phyloP scores from a whole-genome alignment of 2,888 invertebrate genomes.

The Chironomus riparius region DNA sequence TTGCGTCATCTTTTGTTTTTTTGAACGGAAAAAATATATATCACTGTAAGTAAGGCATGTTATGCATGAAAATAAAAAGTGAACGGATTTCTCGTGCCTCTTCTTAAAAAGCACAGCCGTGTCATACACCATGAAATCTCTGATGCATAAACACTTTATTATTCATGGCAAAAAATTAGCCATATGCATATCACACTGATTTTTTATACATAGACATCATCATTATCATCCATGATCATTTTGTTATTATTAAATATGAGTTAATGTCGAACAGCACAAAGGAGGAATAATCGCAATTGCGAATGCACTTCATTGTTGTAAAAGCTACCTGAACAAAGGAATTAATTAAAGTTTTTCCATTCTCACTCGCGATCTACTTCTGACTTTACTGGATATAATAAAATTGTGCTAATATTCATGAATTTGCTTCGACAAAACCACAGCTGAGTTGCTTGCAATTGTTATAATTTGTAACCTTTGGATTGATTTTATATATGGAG shows the following conservation, averaged over 20 bases:
- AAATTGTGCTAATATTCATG: too few relatives aligned
- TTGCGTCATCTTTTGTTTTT: background rate
- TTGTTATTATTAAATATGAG: background rate
- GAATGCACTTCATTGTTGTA: slow-evolving; percentile 3
- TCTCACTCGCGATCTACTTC: slow-evolving; percentile 5
- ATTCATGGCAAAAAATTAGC: slow-evolving; percentile 4
- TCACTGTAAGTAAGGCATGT: background rate
- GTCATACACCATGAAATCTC: background rate
- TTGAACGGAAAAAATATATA: background rate
- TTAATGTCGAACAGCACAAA: background rate
- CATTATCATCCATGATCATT: background rate
- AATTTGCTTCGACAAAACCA: too few relatives aligned
- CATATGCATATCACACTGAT: slow-evolving; percentile 15
- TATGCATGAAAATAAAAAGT: background rate
- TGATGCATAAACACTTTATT: slow-evolving; percentile 24
- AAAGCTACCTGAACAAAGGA: slow-evolving; percentile 26
- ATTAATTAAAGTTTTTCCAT: slow-evolving; percentile 9
- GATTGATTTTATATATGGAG: too few relatives aligned
- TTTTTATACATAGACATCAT: background rate
- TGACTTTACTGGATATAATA: background rate
- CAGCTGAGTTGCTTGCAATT: too few relatives aligned
- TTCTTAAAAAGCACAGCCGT: background rate
- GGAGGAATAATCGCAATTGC: background rate
- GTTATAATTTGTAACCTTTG: too few relatives aligned
- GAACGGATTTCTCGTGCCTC: background rate